A percentile compares a stretch with the other conserved stretches of the same genome.
These are phyloP conservation scores for Sebastes iracundus DNA, from an alignment of 2,797 vertebrate species.

Conservation along the genomic window DNA sequence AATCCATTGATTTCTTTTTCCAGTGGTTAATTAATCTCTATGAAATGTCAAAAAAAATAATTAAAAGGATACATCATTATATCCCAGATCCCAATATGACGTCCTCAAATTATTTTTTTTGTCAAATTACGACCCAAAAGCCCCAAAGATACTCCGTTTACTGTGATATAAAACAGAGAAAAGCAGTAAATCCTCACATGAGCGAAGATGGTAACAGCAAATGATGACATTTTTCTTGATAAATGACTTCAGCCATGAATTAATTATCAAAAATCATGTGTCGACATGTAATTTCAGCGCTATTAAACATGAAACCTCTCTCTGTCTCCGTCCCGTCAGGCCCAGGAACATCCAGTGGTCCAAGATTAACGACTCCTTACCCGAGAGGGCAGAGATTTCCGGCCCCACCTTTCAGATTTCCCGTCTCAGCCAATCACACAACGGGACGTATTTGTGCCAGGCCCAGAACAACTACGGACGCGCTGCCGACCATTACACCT, in stretches of 20 bases:
- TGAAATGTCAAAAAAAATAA: background rate
- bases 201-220: background rate
- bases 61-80: background rate
- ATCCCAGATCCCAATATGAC: background rate
- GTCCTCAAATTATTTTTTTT: background rate
- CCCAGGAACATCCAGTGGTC: slow-evolving; percentile 89
- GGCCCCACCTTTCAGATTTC: slow-evolving; percentile 88
- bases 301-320: background rate
- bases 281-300: background rate
- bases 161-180: background rate
- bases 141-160: background rate
- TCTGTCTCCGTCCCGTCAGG: slow-evolving; percentile 60
- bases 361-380: slow-evolving; percentile 90
- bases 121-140: background rate
- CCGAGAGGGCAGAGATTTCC: slow-evolving; percentile 87
- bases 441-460: slow-evolving; percentile 92
- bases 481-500: slow-evolving; percentile 89
- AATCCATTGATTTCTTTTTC: background rate
- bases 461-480: slow-evolving; percentile 91
- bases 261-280: background rate
- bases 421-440: slow-evolving; percentile 89
- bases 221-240: background rate
- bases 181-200: background rate
- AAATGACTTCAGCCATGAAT: background rate
- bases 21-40: background rate